Conservation (phyloP, 64 coral and sea anemone species). For the Pocillopora damicornis region DNA sequence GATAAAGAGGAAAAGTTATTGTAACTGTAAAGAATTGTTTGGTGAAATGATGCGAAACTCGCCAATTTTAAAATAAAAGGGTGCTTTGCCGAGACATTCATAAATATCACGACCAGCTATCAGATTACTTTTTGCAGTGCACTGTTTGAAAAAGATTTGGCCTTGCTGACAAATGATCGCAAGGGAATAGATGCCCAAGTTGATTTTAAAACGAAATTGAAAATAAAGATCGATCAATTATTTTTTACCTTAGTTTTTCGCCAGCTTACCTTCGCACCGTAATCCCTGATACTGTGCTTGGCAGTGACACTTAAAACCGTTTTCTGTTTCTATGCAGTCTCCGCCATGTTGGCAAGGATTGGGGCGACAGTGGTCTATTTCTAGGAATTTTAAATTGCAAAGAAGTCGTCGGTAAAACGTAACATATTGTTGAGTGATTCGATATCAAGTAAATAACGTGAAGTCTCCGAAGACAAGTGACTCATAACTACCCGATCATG, state of each 20-base stretch:
- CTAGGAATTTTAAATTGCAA: constrained; percentile 2
- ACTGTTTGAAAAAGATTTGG: no score
- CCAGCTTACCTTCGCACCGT: constrained; percentile 64
- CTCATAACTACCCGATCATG: no score
- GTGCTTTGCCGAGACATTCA: no score
- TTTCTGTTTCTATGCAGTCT: constrained; percentile 66
- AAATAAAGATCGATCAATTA: no score
- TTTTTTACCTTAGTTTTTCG: background rate
- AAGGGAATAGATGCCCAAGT: no score
- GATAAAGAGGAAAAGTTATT: background rate
- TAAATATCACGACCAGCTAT: no score
- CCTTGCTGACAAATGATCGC: background rate
- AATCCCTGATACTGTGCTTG: constrained; percentile 68
- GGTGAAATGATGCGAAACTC: no score
- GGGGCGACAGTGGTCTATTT: constrained; percentile 77
- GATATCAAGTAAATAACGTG: no score
- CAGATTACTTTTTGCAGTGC: no score
- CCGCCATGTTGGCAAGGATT: constrained; percentile 91
- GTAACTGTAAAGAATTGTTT: background rate
- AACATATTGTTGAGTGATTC: background rate
- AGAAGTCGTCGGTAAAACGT: background rate
- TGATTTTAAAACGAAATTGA: no score
- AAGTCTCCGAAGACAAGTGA: no score
- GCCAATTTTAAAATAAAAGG: no score
- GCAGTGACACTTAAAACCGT: constrained; percentile 78